Evolutionary conservation across 2,888 invertebrate species (phyloP).

Genomic region (Pyrrhosoma nymphula): DNA sequence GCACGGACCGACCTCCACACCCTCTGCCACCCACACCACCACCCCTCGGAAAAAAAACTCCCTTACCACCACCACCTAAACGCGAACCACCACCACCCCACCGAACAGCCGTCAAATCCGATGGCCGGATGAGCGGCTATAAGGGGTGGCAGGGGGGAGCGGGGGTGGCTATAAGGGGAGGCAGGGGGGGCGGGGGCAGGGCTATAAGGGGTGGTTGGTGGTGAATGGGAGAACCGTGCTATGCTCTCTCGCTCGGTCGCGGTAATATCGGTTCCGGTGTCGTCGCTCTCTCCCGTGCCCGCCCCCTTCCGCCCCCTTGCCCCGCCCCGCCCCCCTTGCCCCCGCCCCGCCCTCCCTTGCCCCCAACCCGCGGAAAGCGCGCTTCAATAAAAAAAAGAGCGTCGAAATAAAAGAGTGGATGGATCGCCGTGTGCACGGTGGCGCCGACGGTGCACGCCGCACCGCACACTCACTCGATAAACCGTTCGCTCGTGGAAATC

Average conservation of each 20-base stretch:
- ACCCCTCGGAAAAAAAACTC: too few species aligned
- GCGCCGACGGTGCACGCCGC: too few species aligned
- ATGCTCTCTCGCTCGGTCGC: constrained; percentile 31
- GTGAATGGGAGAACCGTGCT: too few species aligned
- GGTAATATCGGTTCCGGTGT: constrained; percentile 56
- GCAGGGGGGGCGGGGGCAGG: too few species aligned
- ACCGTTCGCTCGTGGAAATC: constrained; percentile 49
- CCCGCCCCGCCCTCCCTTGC: background rate
- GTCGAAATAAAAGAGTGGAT: background rate
- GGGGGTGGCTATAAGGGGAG: background rate
- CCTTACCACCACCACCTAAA: too few species aligned
- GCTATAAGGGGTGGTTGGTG: too few species aligned
- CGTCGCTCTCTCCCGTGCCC: background rate
- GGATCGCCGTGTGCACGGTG: background rate
- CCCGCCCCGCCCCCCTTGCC: background rate
- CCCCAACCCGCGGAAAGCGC: background rate
- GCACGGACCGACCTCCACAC: too few species aligned
- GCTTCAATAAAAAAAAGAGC: background rate
- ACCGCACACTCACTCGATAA: constrained; percentile 25
- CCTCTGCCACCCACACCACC: too few species aligned
- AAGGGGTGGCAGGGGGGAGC: background rate
- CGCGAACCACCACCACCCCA: too few species aligned
- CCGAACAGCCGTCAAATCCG: background rate
- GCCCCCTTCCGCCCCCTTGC: background rate
- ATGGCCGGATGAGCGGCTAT: background rate